phyloP scores from a whole-genome alignment of 2,113 vertebrate genomes.

The Emydocephalus ijimae region DNA sequence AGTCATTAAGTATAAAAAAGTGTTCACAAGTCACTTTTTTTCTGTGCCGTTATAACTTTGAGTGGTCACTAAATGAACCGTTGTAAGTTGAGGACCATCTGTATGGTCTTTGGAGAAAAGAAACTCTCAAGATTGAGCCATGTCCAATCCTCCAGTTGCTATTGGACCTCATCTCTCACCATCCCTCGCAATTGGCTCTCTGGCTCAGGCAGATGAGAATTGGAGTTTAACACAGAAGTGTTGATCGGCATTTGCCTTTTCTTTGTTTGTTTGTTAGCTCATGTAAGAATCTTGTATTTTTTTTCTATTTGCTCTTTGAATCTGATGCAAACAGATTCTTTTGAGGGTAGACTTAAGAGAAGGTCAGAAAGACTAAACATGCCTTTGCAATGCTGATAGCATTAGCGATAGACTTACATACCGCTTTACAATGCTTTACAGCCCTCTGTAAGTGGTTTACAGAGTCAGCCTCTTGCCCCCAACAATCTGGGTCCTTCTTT shows the following conservation, averaged over 20 bases:
- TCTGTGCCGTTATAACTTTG: no score
- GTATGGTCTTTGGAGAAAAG: not conserved
- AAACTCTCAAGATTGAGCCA: not conserved
- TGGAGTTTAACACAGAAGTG: not conserved
- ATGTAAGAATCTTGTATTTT: not conserved
- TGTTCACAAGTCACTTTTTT: no score
- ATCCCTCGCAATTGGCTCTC: not conserved
- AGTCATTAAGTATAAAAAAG: no score
- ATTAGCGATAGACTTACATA: no score
- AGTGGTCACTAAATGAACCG: no score
- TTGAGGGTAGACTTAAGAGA: not conserved
- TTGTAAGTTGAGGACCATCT: no score
- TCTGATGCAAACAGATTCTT: not conserved
- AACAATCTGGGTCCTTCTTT: no score
- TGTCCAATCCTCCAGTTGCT: not conserved
- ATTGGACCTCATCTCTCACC: not conserved
- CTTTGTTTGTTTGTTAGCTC: not conserved
- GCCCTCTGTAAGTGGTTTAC: no score
- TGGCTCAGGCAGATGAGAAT: not conserved
- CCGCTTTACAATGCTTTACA: no score
- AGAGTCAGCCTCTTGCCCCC: no score
- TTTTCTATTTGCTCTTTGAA: conserved; percentile 20
- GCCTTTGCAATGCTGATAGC: no score
- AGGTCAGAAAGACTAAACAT: not conserved
- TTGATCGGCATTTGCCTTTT: not conserved